A percentile compares a stretch with the other conserved stretches of the same genome.
Conservation (phyloP, 1,140 invertebrate genomes). For the Drosophila tropicalis region DNA sequence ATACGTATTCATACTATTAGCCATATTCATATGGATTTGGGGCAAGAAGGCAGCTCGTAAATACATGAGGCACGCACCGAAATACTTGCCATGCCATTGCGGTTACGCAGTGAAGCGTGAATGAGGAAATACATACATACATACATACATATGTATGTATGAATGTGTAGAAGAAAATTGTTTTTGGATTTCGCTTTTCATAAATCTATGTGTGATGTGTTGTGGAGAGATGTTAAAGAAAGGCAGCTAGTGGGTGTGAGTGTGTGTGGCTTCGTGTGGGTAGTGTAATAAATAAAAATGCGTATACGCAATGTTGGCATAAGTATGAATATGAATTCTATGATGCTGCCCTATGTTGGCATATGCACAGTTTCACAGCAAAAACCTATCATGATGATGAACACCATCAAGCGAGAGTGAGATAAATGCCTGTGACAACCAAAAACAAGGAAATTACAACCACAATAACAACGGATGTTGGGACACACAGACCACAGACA, state of each 20-base stretch:
- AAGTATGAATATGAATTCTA: conserved; percentile 36
- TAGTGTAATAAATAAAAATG: conserved; percentile 61
- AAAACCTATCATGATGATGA: conserved; percentile 6
- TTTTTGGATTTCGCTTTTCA: conserved; percentile 55
- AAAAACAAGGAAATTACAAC: conserved; percentile 64
- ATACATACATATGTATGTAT: neutral
- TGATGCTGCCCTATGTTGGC: conserved; percentile 23
- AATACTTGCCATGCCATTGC: neutral
- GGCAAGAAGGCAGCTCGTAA: conserved; percentile 34
- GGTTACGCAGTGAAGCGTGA: conserved; percentile 28
- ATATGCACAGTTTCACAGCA: conserved; percentile 8
- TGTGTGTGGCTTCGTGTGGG: conserved; percentile 1
- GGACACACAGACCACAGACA: conserved; percentile 22
- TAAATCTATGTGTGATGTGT: conserved; percentile 60
- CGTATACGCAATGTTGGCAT: conserved; percentile 64
- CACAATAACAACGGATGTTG: conserved; percentile 47
- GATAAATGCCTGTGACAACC: conserved; percentile 60
- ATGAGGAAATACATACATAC: conserved; percentile 60
- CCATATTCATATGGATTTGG: conserved; percentile 14
- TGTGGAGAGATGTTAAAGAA: neutral
- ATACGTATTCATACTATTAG: conserved; percentile 14
- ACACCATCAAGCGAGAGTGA: conserved; percentile 31
- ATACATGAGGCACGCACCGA: conserved; percentile 41
- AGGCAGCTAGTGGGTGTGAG: conserved; percentile 43
- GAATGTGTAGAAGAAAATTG: conserved; percentile 61